Base-by-base conservation (phyloP, 2,888 invertebrate species). In the Folsomia candida region DNA sequence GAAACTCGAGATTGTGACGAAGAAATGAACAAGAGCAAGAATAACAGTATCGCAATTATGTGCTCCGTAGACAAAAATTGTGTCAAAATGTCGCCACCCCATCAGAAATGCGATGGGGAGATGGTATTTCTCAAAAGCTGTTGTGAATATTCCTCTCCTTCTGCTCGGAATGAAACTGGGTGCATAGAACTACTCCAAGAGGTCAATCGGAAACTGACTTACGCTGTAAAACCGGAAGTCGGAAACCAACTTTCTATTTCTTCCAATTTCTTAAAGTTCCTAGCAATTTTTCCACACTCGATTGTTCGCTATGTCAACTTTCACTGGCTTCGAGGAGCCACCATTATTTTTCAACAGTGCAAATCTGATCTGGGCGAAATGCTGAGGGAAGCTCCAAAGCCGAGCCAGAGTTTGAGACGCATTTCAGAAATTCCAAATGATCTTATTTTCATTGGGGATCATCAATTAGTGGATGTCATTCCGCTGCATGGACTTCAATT, bases 401-500 rank as follows among this genome's bases (percentile, higher is more conserved):
- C 4, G 14, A 9, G 6, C 4, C 37, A 37, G n/a, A 54, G 54
- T 54, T 22, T 54, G 6, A 54, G 4, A n/a, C 6, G 20, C 4
- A n/a, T 54, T 6, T 54, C 54, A 54, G 54, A 54, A n/a, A n/a
- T 18, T 6, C 54, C 6, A n/a, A 54, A 18, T 37, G 66, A 70
- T 61, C 60, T 66, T 18, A 61, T 66, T 28, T 70, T 51, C 9
- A 29, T 76, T 62, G 70, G 72, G 26, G 66, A 67, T 4, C 66
- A 76, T 63, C 37, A 63, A 25, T 62, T 76, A 24, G 66, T 71
- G 62, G 70, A 74, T 51, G 28, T 76, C 20, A 66, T 76, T 28
- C 76, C 76, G 2, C 58, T 73, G 18, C 54, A 61, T n/a, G 72
- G 76, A 20, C 65, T 76, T 2, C 72, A 72, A n/a, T 76, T 69